Conservation (phyloP, 2,113 vertebrate genomes). For the Nothoprocta pentlandii region DNA sequence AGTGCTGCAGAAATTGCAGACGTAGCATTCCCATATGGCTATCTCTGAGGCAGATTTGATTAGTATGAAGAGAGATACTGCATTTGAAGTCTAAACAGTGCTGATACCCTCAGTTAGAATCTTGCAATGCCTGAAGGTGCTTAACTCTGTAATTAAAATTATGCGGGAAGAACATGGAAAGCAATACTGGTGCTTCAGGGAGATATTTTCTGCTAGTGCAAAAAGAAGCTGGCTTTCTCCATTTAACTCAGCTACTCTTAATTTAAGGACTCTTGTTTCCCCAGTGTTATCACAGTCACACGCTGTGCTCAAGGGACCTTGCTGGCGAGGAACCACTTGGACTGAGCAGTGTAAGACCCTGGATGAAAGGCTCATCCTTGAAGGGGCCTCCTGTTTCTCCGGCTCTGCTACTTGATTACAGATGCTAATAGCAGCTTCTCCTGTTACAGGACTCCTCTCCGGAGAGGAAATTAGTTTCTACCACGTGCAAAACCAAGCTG, state of each 20-base stretch:
- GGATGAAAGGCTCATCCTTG: background rate
- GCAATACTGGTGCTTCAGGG: background rate
- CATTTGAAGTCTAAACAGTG: background rate
- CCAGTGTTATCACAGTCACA: background rate
- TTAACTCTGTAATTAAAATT: background rate
- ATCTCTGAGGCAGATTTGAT: background rate
- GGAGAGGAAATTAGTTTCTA: background rate
- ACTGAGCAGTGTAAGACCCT: background rate
- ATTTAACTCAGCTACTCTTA: background rate
- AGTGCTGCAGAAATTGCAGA: background rate
- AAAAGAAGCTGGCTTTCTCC: background rate
- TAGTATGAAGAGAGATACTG: background rate
- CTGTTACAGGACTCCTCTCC: background rate
- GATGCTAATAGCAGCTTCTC: background rate
- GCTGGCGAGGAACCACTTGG: background rate
- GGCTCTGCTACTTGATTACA: background rate
- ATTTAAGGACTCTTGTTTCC: background rate
- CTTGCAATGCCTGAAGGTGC: background rate
- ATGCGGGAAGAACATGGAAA: background rate
- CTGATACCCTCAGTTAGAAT: background rate
- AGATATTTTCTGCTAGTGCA: background rate
- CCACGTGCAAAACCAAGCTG: background rate
- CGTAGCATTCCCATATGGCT: fast-evolving
- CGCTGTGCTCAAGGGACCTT: background rate
- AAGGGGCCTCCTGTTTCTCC: background rate